Evolutionary conservation across 2,797 vertebrate genomes (phyloP).

Genomic region (Centropyge bicolor): DNA sequence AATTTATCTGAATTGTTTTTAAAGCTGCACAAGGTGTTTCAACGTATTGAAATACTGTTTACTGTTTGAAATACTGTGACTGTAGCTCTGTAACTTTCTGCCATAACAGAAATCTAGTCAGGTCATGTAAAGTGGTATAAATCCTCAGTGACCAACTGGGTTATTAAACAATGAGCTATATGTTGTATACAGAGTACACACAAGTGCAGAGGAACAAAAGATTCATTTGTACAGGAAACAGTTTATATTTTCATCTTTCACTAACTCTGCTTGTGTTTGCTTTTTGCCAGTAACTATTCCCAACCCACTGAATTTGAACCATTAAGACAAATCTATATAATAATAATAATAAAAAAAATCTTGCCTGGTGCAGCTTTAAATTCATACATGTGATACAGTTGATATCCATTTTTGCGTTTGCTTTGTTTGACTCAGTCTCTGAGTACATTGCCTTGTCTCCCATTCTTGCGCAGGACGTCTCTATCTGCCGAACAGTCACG

Average conservation of each 20-base stretch:
- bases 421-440: constrained; percentile 20
- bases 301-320: neutral
- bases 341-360: neutral
- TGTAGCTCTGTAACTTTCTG: too few species aligned
- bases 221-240: neutral
- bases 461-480: constrained; percentile 83
- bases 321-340: neutral
- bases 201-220: neutral
- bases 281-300: neutral
- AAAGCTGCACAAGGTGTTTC: constrained; percentile 23
- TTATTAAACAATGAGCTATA: neutral
- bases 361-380: constrained; percentile 31
- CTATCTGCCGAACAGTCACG: constrained; percentile 91
- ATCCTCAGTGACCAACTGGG: too few species aligned
- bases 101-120: neutral
- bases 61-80: constrained; percentile 1
- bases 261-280: neutral
- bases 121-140: too few species aligned
- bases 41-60: neutral
- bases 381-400: neutral
- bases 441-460: constrained; percentile 43
- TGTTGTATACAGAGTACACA: neutral
- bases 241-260: neutral
- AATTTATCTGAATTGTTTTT: constrained; percentile 6
- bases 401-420: constrained; percentile 18